Base-by-base conservation (phyloP, 2,113 vertebrate genomes). In the Pterocles gutturalis region DNA sequence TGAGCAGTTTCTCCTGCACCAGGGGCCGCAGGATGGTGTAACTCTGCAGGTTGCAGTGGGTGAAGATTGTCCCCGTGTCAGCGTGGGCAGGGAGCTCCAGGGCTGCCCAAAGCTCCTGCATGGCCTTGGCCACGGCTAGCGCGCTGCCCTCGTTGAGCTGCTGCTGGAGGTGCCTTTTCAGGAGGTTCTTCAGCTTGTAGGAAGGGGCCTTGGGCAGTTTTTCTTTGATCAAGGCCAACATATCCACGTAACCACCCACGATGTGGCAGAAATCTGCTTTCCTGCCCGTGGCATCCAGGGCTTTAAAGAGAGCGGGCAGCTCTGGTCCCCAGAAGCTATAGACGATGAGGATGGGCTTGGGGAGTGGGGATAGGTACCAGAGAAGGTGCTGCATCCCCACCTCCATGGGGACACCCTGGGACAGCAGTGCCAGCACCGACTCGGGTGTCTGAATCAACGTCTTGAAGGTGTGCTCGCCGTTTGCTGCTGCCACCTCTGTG, bases 1-100 rank as follows among this genome's bases (percentile, higher is more conserved):
- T 34, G 65, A 98, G 96, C 46, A 94, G 14, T 0, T 78, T 87
- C 1, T 94, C 92, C 45, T 5, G 83, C 29, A 98, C 61, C 81
- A 98, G 64, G 10, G 93, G 64, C 73, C 17, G 61, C 70, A 98
- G 80, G 36, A 90, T 62, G 1, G 55, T 73, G 8, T 97, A 98
- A 69, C 96, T 97, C 79, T 94, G 95, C 45, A 98, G 78, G 72
- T 20, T 97, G 58, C 90, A 55, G 75, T 98, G 96, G 33, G 91
- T 61, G 53, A 95, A 18, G 11, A 24, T 3, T 20, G 12, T 26
- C 12, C 18, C 38, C 1, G 28, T 5, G 0, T 69, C 24, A 0
- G 67, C 76, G 1, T 28, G 38, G 2, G 79, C 25, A 3, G 81
- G 80, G 58, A 98, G 49, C 33, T 91, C 83, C 1, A 98, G 94